phyloP scores from a whole-genome alignment of 2,113 vertebrate species.

The Indri indri region DNA sequence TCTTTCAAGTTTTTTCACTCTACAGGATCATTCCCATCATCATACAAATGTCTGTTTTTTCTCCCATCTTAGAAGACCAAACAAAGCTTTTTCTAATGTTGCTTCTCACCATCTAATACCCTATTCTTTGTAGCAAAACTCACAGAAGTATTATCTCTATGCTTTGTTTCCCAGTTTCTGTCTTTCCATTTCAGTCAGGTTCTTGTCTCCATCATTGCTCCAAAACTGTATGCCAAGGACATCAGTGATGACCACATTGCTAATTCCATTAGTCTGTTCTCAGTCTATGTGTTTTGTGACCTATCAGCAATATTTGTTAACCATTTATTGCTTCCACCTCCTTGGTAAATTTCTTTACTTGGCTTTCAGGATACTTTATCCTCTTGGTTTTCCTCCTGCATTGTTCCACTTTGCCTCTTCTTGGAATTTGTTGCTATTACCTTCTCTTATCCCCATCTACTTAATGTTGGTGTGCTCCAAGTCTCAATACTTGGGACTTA shows the following conservation, averaged over 20 bases:
- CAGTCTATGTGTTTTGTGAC: not conserved
- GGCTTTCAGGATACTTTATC: not conserved
- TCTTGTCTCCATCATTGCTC: not conserved
- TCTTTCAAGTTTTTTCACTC: not conserved
- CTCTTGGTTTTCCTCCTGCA: not conserved
- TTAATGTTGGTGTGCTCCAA: not conserved
- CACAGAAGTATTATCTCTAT: not conserved
- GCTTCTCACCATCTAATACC: not conserved
- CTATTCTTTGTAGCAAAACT: not conserved
- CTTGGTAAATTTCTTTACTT: not conserved
- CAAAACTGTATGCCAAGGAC: not conserved
- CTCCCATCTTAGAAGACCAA: not conserved
- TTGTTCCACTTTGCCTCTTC: not conserved
- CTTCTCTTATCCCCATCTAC: not conserved
- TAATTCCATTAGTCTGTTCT: not conserved
- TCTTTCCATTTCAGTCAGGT: not conserved
- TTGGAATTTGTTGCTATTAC: not conserved
- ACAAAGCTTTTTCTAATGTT: not conserved
- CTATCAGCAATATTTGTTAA: not conserved
- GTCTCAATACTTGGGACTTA: not conserved
- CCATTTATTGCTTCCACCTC: not conserved
- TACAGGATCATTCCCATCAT: not conserved
- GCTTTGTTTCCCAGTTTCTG: not conserved
- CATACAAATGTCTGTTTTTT: not conserved
- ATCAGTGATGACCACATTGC: not conserved